A percentile compares a stretch with the other conserved stretches of the same genome.
phyloP scores from a whole-genome alignment of 2,113 vertebrate genomes.

The Patagioenas fasciata region DNA sequence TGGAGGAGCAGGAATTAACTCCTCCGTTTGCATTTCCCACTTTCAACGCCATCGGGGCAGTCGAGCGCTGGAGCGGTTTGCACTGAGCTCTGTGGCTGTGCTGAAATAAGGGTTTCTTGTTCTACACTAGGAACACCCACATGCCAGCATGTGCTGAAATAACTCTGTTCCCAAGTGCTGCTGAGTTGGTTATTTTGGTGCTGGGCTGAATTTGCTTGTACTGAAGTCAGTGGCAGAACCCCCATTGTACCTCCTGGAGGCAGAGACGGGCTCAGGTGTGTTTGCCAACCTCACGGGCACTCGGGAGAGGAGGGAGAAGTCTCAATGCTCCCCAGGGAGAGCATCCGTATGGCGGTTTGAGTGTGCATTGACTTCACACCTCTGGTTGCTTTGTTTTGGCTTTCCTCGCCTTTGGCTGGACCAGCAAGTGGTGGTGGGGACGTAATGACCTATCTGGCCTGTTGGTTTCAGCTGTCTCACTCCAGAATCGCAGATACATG shows the following conservation, averaged over 20 bases:
- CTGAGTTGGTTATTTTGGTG: constrained; percentile 21
- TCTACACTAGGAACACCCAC: constrained; percentile 38
- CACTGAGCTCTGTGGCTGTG: background rate
- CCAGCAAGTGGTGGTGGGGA: accelerated
- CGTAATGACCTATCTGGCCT: background rate
- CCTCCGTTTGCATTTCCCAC: background rate
- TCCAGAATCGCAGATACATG: background rate
- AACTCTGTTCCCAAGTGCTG: background rate
- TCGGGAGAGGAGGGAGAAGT: background rate
- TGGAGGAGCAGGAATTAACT: background rate
- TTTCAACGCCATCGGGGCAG: background rate
- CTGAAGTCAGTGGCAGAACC: background rate
- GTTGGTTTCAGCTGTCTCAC: background rate
- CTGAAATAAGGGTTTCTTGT: constrained; percentile 51
- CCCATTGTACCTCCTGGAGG: background rate
- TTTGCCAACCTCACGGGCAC: background rate
- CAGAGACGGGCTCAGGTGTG: background rate
- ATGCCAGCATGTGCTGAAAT: background rate
- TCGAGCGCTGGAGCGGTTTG: background rate
- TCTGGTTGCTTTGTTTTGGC: background rate
- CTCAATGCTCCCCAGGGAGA: background rate
- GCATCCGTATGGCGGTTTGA: background rate
- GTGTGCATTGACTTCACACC: accelerated
- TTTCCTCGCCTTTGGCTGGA: background rate
- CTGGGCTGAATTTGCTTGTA: background rate